Conservation (phyloP, 2,888 invertebrate species). For the Criorhina ranunculi region DNA sequence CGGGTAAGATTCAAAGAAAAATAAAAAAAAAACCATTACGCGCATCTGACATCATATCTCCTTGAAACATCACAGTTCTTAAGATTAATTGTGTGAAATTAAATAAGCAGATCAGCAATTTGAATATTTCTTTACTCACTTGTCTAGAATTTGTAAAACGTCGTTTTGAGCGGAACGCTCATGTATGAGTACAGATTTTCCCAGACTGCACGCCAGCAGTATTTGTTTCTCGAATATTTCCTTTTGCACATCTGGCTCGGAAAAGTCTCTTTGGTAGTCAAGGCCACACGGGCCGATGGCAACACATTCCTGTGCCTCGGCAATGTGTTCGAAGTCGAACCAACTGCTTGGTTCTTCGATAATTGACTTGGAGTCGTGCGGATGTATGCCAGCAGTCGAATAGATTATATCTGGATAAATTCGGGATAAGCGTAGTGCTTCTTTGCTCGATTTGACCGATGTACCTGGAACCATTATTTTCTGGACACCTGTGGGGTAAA, state of each 20-base stretch:
- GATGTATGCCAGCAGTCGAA: slow-evolving; percentile 96
- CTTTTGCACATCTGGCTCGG: slow-evolving; percentile 94
- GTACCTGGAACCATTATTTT: slow-evolving; percentile 97
- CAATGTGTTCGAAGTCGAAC: slow-evolving; percentile 91
- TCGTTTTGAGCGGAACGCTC: slow-evolving; percentile 96
- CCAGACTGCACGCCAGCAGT: slow-evolving; percentile 92
- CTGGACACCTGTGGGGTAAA: slow-evolving; percentile 89
- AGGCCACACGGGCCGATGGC: slow-evolving; percentile 97
- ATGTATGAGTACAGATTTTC: slow-evolving; percentile 95
- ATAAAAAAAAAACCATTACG: slow-evolving; percentile 14
- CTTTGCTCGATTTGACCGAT: slow-evolving; percentile 94
- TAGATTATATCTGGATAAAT: slow-evolving; percentile 96
- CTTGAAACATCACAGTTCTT: background rate
- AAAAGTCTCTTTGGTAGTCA: slow-evolving; percentile 97
- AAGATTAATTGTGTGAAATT: slow-evolving; percentile 49
- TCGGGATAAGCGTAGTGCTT: slow-evolving; percentile 94
- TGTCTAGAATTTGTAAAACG: slow-evolving; percentile 89
- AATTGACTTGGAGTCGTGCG: slow-evolving; percentile 96
- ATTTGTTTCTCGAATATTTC: slow-evolving; percentile 95
- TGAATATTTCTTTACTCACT: slow-evolving; percentile 82
- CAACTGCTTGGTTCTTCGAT: slow-evolving; percentile 89
- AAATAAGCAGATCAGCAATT: slow-evolving; percentile 2
- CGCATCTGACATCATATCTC: slow-evolving; percentile 62
- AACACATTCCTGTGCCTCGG: slow-evolving; percentile 94
- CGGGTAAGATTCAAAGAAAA: slow-evolving; percentile 20